Evolutionary conservation across 1,140 invertebrate species (phyloP).

Genomic region (Gryon sp.): DNA sequence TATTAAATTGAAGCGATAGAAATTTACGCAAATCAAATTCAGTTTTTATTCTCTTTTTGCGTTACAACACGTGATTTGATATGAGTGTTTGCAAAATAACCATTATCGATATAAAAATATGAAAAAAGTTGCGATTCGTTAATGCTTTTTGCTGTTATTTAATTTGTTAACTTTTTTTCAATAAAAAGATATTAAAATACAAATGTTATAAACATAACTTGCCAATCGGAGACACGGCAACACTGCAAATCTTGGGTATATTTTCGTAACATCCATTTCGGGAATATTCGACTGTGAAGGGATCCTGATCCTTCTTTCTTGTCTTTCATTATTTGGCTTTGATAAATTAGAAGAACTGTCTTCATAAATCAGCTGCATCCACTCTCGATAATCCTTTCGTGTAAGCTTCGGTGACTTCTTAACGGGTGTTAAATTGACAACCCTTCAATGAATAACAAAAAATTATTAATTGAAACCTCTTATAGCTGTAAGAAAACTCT

Average conservation of each 20-base stretch:
- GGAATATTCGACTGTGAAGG: constrained; percentile 10
- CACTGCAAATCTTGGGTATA: constrained; percentile 8
- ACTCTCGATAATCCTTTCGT: constrained; percentile 43
- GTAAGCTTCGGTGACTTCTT: constrained; percentile 33
- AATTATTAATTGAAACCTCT: constrained; percentile 33
- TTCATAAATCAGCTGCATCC: constrained; percentile 48
- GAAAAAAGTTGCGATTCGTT: no score
- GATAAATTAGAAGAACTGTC: constrained; percentile 40
- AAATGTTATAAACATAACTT: no score
- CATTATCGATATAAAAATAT: no score
- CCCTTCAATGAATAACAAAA: constrained; percentile 37
- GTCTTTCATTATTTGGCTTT: constrained; percentile 35
- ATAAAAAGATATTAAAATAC: no score
- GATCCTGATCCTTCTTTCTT: constrained; percentile 40
- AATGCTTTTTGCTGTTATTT: no score
- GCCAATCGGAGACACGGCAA: constrained; percentile 23
- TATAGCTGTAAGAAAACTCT: background rate
- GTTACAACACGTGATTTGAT: background rate
- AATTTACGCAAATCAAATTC: constrained; percentile 13
- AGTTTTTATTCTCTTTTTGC: background rate
- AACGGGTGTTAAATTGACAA: constrained; percentile 54
- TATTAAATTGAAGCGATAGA: constrained; percentile 40
- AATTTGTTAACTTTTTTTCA: no score
- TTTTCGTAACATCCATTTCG: constrained; percentile 36
- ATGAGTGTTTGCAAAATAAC: background rate